Evolutionary conservation across 2,797 vertebrate genomes (phyloP).

Genomic region (Oryzias sinensis): DNA sequence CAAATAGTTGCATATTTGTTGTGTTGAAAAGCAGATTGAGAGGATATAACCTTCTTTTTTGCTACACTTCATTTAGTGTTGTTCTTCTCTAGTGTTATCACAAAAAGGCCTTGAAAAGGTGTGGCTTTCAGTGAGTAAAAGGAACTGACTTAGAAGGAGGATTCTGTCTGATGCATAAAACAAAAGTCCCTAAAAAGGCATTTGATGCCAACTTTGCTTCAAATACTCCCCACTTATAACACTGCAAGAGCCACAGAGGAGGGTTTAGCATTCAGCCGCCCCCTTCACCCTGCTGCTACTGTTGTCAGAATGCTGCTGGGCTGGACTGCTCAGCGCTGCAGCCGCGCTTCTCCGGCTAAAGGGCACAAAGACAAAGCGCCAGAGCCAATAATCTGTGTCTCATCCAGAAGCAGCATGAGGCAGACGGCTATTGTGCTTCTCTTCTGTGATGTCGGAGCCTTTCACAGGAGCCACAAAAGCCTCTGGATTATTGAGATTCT

Average conservation of each 20-base stretch:
- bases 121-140: too few species aligned
- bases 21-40: too few species aligned
- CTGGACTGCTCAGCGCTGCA: constrained; percentile 35
- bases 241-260: constrained; percentile 37
- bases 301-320: constrained; percentile 46
- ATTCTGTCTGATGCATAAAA: constrained; percentile 40
- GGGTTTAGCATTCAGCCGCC: constrained; percentile 53
- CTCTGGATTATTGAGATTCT: constrained; percentile 61
- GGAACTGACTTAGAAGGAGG: constrained; percentile 13
- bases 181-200: constrained; percentile 40
- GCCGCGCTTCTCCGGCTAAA: constrained; percentile 56
- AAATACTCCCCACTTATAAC: constrained; percentile 59
- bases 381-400: constrained; percentile 66
- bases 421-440: constrained; percentile 49
- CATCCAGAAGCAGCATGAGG: constrained; percentile 52
- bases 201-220: constrained; percentile 27
- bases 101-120: too few species aligned
- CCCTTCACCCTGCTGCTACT: constrained; percentile 33
- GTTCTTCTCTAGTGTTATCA: too few species aligned
- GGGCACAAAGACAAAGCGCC: constrained; percentile 63
- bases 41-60: too few species aligned
- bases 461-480: constrained; percentile 66
- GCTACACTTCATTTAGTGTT: too few species aligned
- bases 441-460: constrained; percentile 51
- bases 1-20: too few species aligned